phyloP scores from a whole-genome alignment of 2,888 invertebrate species.

The Rhagium mordax region DNA sequence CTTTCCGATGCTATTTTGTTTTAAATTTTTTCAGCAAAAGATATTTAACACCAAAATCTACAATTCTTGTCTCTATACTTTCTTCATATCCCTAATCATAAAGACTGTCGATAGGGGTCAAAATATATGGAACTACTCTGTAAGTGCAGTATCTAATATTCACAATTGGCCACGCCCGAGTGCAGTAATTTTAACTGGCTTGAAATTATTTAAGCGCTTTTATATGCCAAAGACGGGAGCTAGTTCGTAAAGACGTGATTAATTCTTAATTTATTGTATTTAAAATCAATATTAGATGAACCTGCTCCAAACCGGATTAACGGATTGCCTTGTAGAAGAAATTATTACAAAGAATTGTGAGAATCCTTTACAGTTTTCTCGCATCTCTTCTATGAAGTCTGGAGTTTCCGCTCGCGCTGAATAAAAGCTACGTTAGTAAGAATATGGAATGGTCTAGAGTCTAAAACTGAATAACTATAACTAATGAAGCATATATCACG shows the following conservation, averaged over 20 bases:
- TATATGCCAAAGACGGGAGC: too few species aligned
- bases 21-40: too few species aligned
- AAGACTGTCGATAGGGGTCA: too few species aligned
- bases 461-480: conserved; percentile 58
- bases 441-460: conserved; percentile 3
- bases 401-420: neutral
- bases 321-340: neutral
- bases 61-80: too few species aligned
- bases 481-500: conserved; percentile 66
- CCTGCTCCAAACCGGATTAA: neutral
- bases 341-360: neutral
- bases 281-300: neutral
- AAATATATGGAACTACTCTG: too few species aligned
- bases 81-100: too few species aligned
- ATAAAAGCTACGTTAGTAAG: conserved; percentile 6
- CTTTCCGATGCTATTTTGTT: too few species aligned
- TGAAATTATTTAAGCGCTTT: neutral
- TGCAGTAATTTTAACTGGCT: neutral
- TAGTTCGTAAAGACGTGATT: too few species aligned
- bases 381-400: neutral
- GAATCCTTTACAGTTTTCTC: neutral
- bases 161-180: neutral
- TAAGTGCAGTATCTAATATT: too few species aligned
- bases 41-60: too few species aligned
- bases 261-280: neutral